Percentiles rank a stretch among this genome's conserved stretches.
phyloP scores from a whole-genome alignment of 2,888 invertebrate species.

The Argyra leucocephala region DNA sequence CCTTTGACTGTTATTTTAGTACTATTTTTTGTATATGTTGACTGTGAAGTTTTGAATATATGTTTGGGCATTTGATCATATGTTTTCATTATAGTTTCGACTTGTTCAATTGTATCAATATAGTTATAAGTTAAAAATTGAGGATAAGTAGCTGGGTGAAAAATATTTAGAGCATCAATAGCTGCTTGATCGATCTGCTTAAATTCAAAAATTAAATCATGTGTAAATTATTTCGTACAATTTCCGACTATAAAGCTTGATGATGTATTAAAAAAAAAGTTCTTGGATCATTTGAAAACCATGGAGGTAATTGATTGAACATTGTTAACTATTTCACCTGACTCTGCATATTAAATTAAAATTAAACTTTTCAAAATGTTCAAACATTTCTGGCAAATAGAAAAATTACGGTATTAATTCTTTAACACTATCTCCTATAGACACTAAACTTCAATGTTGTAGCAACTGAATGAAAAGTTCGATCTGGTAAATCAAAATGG shows the following conservation, averaged over 20 bases:
- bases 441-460: slow-evolving; percentile 80
- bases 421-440: slow-evolving; percentile 83
- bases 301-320: slow-evolving; percentile 73
- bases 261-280: slow-evolving; percentile 76
- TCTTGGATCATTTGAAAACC: slow-evolving; percentile 64
- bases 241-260: slow-evolving; percentile 72
- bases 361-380: slow-evolving; percentile 71
- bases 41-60: slow-evolving; percentile 67
- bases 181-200: slow-evolving; percentile 81
- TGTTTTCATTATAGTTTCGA: slow-evolving; percentile 78
- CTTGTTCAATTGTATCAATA: slow-evolving; percentile 61
- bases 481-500: slow-evolving; percentile 84
- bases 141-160: slow-evolving; percentile 79
- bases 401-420: slow-evolving; percentile 86
- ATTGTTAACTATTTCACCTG: slow-evolving; percentile 63
- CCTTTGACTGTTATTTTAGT: slow-evolving; percentile 53
- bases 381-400: slow-evolving; percentile 74
- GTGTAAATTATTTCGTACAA: slow-evolving; percentile 67
- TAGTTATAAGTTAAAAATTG: slow-evolving; percentile 69
- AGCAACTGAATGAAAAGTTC: slow-evolving; percentile 77
- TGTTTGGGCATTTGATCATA: slow-evolving; percentile 87
- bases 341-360: slow-evolving; percentile 75
- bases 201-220: slow-evolving; percentile 82
- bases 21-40: slow-evolving; percentile 38
- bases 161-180: slow-evolving; percentile 83